Percentiles rank a stretch among this genome's conserved stretches.
Conservation (phyloP, 2,113 vertebrate species). For the Herpetotheres cachinnans region DNA sequence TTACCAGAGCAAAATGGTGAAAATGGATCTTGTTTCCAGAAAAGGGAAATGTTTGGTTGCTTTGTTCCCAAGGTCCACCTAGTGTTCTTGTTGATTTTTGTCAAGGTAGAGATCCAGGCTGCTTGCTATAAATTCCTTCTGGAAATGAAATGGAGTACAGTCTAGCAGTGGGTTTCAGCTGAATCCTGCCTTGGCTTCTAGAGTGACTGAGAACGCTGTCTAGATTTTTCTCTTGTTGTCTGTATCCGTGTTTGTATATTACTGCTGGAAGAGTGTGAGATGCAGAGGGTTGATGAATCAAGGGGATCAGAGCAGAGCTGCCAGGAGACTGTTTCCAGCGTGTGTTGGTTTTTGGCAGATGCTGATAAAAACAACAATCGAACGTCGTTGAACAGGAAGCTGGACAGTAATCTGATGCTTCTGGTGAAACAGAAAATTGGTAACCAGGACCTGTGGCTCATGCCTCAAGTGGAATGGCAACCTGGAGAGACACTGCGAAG, state of each 20-base stretch:
- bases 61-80: not conserved
- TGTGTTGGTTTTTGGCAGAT: constrained; percentile 62
- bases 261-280: not conserved
- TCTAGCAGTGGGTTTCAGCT: not conserved
- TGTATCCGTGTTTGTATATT: not conserved
- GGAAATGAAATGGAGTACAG: not conserved
- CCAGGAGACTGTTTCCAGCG: not conserved
- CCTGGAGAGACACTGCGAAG: constrained; percentile 86
- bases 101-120: not conserved
- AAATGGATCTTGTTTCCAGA: not conserved
- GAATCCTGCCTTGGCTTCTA: not conserved
- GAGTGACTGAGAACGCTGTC: not conserved
- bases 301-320: not conserved
- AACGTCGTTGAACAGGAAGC: constrained; percentile 78
- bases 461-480: constrained; percentile 89
- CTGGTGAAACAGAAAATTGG: constrained; percentile 85
- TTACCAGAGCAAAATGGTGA: not conserved
- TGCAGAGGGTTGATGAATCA: not conserved
- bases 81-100: not conserved
- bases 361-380: constrained; percentile 74
- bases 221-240: not conserved
- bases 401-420: constrained; percentile 83
- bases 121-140: not conserved
- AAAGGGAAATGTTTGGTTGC: accelerated
- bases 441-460: constrained; percentile 83